Evolutionary conservation across 1,140 invertebrate genomes (phyloP).

Genomic region (Ruditapes philippinarum): DNA sequence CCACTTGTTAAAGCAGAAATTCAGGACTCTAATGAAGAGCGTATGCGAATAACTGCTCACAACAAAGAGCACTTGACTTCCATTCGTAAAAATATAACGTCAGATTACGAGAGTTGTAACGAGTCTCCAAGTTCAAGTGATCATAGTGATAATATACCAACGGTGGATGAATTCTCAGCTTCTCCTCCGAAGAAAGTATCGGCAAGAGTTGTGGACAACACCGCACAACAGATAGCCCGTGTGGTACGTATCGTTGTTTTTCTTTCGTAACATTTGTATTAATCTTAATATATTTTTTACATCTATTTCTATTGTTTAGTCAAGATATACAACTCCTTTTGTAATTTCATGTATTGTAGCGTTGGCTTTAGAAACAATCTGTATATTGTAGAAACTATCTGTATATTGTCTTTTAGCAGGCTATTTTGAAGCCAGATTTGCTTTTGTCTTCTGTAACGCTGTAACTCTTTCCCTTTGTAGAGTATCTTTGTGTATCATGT

Average conservation of each 20-base stretch:
- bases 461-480: no score
- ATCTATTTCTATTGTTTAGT: no score
- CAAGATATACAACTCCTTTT: no score
- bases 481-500: no score
- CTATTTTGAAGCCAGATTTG: no score
- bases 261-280: no score
- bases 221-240: conserved; percentile 58
- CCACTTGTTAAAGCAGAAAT: conserved; percentile 57
- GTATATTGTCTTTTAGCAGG: no score
- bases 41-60: conserved; percentile 36
- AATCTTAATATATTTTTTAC: no score
- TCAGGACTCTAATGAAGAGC: conserved; percentile 57
- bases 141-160: conserved; percentile 82
- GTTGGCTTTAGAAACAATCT: no score
- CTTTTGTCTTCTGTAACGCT: no score
- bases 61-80: conserved; percentile 62
- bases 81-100: conserved; percentile 84
- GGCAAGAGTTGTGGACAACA: conserved; percentile 17
- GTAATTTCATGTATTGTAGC: no score
- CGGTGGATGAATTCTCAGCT: conserved; percentile 73
- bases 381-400: no score
- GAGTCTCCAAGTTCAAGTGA: conserved; percentile 87
- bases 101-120: conserved; percentile 87
- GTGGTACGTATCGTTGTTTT: conserved; percentile 65
- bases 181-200: conserved; percentile 57